Evolutionary conservation across 1,140 invertebrate genomes (phyloP), one percentile per base, ranked within the genome.

Genomic region (Rhynchophorus ferrugineus): DNA sequence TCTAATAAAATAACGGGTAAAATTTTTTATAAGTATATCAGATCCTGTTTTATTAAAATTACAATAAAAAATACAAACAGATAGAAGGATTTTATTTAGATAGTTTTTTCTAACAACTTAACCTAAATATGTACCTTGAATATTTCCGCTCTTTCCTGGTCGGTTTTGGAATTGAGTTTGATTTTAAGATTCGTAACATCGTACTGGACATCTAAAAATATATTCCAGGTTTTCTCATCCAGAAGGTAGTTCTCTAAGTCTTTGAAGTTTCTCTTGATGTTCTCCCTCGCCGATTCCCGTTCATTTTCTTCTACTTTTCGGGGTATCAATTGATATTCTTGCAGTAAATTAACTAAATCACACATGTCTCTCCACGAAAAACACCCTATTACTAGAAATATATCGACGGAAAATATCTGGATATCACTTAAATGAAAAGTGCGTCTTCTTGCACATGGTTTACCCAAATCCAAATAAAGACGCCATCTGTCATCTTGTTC

Each of bases 191-290:
- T 42, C 6, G 29, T 39, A 17, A 45, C 35, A 52, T 60, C 54
- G 35, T 56, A 60, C 29, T 55, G 44, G 11, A 35, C 44, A 3
- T 56, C 58, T 17, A 57, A 38, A 33, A 60, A 60, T 16, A 56
- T 46, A 14, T 60, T 56, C 58, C 58, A 60, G 8, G 44, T 54
- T 8, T 60, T 50, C 14, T 52, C 53, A 22, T 49, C 47, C 5
- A 43, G 34, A 1, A 58, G 9, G 33, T 34, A 46, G 37, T 41
- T 41, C 41, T 51, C 37, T 13, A 56, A n/a, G 14, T 46, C 35
- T 44, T 55, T 37, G 34, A 55, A 55, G 2, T 29, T 22, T 14
- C 37, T 29, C 18, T 39, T 43, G 33, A 50, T 13, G 3, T 13
- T 18, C n/a, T 51, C 54, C 18, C 49, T 35, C 3, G 34, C 24